Evolutionary conservation across 2,888 invertebrate species (phyloP).

Genomic region (Phengaris alcon): DNA sequence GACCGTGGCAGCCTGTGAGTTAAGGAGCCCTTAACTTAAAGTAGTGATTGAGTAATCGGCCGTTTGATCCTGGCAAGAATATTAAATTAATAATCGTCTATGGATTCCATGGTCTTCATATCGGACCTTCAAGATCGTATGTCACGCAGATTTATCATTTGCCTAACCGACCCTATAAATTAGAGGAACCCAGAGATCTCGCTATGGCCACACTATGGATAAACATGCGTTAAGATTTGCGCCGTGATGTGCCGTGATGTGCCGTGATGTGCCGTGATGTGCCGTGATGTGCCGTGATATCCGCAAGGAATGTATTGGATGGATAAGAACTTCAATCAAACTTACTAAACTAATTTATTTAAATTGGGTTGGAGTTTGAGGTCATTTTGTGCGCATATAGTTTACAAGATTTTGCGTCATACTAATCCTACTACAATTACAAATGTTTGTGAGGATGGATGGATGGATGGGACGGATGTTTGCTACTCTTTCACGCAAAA

Average conservation of each 20-base stretch:
- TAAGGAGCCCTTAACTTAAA: no score
- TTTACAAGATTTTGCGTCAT: neutral
- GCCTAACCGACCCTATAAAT: constrained; percentile 1
- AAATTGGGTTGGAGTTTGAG: neutral
- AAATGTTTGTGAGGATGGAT: no score
- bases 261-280: constrained; percentile 11
- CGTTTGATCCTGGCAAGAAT: no score
- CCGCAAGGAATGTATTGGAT: neutral
- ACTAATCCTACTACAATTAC: no score
- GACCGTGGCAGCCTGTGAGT: no score
- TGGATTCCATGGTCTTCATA: neutral
- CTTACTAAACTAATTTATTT: constrained; percentile 1
- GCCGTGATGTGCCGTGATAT: constrained; percentile 14
- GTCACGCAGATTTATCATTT: constrained; percentile 5
- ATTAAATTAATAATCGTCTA: neutral
- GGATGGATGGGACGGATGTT: no score
- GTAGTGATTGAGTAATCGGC: no score
- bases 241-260: constrained; percentile 11
- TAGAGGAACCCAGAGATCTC: neutral
- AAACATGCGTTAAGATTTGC: constrained; percentile 15
- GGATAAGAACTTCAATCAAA: neutral
- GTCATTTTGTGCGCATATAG: neutral
- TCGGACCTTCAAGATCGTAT: neutral
- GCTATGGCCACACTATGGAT: neutral
- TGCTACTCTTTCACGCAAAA: no score